A percentile compares a stretch with the other conserved stretches of the same genome.
These are phyloP conservation scores for Tonatia bakeri DNA, from an alignment of 2,113 vertebrate species.

Conservation along the genomic window DNA sequence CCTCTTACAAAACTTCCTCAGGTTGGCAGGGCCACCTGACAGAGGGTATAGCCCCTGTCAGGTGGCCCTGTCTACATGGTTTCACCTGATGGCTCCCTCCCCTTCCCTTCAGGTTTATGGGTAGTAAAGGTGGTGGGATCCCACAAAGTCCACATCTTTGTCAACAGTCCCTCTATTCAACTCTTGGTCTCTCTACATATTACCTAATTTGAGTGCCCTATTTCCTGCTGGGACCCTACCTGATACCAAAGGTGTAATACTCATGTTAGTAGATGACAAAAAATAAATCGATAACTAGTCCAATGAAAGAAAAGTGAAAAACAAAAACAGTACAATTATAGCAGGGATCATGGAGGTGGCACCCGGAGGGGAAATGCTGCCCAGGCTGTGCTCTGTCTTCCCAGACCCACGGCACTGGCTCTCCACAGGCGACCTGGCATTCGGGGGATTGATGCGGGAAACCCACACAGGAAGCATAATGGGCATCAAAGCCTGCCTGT, in stretches of 20 bases:
- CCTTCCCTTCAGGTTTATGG: neutral
- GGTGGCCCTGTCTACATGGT: neutral
- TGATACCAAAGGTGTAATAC: neutral
- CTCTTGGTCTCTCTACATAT: neutral
- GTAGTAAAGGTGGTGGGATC: neutral
- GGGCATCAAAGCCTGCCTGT: neutral
- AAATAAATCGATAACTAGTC: neutral
- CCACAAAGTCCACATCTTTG: neutral
- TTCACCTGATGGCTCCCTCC: neutral
- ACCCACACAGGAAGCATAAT: neutral
- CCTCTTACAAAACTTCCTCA: neutral
- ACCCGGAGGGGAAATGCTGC: neutral
- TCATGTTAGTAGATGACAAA: neutral
- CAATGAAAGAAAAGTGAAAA: neutral
- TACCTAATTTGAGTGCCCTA: neutral
- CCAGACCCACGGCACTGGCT: fast-evolving
- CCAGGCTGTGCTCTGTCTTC: neutral
- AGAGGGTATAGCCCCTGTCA: neutral
- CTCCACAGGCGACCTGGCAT: neutral
- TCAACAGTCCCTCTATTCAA: neutral
- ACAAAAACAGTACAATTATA: neutral
- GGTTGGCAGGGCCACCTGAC: neutral
- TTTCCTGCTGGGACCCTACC: neutral
- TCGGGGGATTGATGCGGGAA: neutral
- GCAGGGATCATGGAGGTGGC: neutral